These are phyloP conservation scores for Bombus waltoni DNA, from an alignment of 1,140 invertebrate species.

Conservation along the genomic window DNA sequence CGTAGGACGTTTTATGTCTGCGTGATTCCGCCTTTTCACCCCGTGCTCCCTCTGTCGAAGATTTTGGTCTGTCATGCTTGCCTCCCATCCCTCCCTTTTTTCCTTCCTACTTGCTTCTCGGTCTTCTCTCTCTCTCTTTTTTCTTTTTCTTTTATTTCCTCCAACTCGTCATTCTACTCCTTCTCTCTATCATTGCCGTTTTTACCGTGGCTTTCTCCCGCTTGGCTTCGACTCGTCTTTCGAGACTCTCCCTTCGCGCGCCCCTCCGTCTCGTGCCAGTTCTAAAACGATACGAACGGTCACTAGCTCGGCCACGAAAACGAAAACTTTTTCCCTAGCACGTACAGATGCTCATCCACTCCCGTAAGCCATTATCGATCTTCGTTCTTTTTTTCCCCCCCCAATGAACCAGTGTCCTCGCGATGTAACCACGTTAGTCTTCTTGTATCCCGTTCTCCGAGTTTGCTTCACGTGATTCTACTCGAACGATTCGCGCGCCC, in stretches of 20 bases:
- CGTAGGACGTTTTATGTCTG: constrained; percentile 66
- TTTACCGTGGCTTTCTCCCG: constrained; percentile 7
- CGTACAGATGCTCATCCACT: constrained; percentile 23
- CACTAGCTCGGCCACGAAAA: constrained; percentile 39
- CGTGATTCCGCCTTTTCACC: constrained; percentile 50
- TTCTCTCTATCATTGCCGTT: constrained; percentile 42
- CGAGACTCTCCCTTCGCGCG: background rate
- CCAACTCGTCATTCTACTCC: too few species aligned
- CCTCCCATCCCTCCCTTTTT: background rate
- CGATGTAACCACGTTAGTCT: constrained; percentile 14
- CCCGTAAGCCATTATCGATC: constrained; percentile 50
- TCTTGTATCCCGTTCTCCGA: background rate
- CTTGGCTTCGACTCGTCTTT: background rate
- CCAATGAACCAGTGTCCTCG: constrained; percentile 32
- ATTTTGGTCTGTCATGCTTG: constrained; percentile 63
- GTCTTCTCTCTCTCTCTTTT: background rate
- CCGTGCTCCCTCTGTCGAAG: constrained; percentile 30
- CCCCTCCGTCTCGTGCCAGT: constrained; percentile 40
- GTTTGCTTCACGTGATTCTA: background rate
- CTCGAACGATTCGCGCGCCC: background rate
- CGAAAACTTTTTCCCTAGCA: constrained; percentile 52
- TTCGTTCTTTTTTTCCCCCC: background rate
- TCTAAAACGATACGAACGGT: constrained; percentile 64
- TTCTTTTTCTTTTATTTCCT: background rate
- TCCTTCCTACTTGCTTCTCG: background rate